phyloP scores from a whole-genome alignment of 1,140 invertebrate genomes.

The Apis dorsata region DNA sequence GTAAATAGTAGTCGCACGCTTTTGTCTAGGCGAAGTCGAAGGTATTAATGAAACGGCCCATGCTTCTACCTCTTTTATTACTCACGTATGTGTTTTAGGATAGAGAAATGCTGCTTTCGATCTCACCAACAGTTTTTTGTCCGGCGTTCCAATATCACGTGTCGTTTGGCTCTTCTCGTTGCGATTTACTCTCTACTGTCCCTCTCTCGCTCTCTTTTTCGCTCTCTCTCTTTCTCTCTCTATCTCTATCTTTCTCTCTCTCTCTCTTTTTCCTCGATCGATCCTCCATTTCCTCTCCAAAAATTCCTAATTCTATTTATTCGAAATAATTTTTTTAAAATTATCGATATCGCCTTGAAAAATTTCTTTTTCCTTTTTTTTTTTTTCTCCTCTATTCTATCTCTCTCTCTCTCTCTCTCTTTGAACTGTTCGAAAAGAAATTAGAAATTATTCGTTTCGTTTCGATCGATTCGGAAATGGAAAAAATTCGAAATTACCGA shows the following conservation, averaged over 20 bases:
- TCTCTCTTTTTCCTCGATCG: neutral
- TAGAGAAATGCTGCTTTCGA: constrained; percentile 74
- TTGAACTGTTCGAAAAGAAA: no score
- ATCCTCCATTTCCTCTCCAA: neutral
- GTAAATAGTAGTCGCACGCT: constrained; percentile 78
- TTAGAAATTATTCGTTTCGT: no score
- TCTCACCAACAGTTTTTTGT: constrained; percentile 62
- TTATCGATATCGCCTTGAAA: no score
- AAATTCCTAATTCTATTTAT: no score
- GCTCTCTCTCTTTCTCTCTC: neutral
- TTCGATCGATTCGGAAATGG: neutral
- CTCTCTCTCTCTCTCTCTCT: no score
- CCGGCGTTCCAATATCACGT: constrained; percentile 50
- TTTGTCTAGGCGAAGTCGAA: constrained; percentile 75
- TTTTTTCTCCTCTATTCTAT: no score
- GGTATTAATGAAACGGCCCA: constrained; percentile 72
- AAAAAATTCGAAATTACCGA: neutral
- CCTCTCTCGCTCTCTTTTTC: constrained; percentile 3
- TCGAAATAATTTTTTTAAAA: no score
- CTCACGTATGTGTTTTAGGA: constrained; percentile 76
- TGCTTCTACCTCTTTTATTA: constrained; percentile 72
- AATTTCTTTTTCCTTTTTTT: no score
- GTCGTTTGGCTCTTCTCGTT: constrained; percentile 61
- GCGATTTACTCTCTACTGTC: constrained; percentile 30
- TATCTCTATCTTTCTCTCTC: neutral